These are phyloP conservation scores for Alcis repandata DNA, from an alignment of 2,888 invertebrate species.

Conservation along the genomic window DNA sequence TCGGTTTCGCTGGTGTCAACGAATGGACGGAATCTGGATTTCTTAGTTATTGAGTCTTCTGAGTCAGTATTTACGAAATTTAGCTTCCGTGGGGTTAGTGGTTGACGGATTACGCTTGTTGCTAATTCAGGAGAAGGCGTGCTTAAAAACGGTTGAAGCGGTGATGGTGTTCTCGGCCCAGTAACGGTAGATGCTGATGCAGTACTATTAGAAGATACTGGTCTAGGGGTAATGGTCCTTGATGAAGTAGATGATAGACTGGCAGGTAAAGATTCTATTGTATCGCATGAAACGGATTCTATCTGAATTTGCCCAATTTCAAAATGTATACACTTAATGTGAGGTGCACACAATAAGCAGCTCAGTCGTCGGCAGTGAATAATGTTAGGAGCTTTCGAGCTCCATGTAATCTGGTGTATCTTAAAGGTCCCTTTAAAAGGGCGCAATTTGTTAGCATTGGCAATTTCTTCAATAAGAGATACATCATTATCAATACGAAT, in stretches of 20 bases:
- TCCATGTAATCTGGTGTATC: constrained; percentile 24
- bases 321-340: constrained; percentile 30
- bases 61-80: constrained; percentile 9
- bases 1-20: constrained; percentile 1
- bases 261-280: neutral
- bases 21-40: constrained; percentile 8
- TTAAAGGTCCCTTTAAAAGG: constrained; percentile 25
- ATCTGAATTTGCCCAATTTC: constrained; percentile 30
- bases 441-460: constrained; percentile 7
- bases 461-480: constrained; percentile 7
- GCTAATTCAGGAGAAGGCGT: constrained; percentile 17
- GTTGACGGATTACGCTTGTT: constrained; percentile 3
- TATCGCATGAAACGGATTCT: constrained; percentile 5
- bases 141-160: constrained; percentile 1
- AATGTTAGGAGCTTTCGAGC: constrained; percentile 9
- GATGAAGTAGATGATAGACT: neutral
- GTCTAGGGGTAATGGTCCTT: constrained; percentile 1
- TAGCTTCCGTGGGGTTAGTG: constrained; percentile 8
- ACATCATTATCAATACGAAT: constrained; percentile 1
- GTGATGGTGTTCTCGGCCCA: constrained; percentile 16
- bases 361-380: constrained; percentile 20
- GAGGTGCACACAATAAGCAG: constrained; percentile 24
- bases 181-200: constrained; percentile 16
- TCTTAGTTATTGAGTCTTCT: constrained; percentile 5
- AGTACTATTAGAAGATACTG: constrained; percentile 10